These are phyloP conservation scores for Fulica atra DNA, from an alignment of 2,113 vertebrate genomes.

Conservation along the genomic window DNA sequence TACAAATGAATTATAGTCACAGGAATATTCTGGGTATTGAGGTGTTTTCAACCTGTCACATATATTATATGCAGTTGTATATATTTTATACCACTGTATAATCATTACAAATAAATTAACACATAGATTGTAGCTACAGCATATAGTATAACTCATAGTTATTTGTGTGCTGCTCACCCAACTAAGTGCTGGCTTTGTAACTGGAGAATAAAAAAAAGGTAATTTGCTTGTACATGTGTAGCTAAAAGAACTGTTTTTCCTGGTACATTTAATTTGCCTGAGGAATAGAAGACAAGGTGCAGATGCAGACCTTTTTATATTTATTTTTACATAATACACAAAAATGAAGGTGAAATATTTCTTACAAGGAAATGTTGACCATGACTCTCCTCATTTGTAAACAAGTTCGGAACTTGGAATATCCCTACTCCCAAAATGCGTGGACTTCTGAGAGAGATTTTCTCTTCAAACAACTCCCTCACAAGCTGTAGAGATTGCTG, in stretches of 20 bases:
- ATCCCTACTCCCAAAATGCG: rapidly evolving
- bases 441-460: not conserved
- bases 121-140: not conserved
- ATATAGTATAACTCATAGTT: not conserved
- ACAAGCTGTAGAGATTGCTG: not conserved
- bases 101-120: not conserved
- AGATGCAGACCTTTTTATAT: not conserved
- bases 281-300: not conserved
- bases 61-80: too few relatives aligned
- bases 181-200: not conserved
- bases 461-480: not conserved
- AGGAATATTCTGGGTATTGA: not conserved
- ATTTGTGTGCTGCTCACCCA: not conserved
- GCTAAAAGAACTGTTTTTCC: not conserved
- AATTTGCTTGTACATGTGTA: not conserved
- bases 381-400: not conserved
- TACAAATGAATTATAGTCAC: not conserved
- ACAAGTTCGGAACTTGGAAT: not conserved
- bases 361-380: not conserved
- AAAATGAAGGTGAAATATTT: not conserved
- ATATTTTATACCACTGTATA: not conserved
- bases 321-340: not conserved
- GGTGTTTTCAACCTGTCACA: not conserved
- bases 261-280: not conserved
- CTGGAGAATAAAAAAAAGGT: not conserved